Percentiles rank a stretch among this genome's conserved stretches.
Conservation (phyloP, 1,140 invertebrate species). For the Teleopsis dalmanni region DNA sequence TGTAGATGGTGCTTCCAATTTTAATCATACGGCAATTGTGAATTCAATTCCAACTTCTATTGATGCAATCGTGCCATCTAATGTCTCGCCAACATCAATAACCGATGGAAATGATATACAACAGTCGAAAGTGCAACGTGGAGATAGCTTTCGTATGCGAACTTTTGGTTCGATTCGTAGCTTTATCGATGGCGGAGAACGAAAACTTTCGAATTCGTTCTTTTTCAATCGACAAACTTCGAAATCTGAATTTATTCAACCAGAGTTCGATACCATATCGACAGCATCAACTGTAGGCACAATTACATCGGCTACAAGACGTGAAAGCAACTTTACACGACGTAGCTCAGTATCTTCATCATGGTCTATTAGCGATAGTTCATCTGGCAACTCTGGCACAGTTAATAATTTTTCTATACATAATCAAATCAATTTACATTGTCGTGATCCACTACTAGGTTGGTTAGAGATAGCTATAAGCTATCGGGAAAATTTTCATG, state of each 20-base stretch:
- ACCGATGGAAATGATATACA: neutral
- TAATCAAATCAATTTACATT: slow-evolving; percentile 15
- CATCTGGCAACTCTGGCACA: slow-evolving; percentile 34
- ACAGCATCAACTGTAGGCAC: slow-evolving; percentile 24
- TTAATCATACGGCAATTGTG: neutral
- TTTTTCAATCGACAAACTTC: slow-evolving; percentile 31
- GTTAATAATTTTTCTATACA: slow-evolving; percentile 3
- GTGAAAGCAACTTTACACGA: slow-evolving; percentile 33
- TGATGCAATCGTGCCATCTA: neutral
- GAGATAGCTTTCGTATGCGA: slow-evolving; percentile 36
- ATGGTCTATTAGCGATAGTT: slow-evolving; percentile 41
- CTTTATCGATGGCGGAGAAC: slow-evolving; percentile 39
- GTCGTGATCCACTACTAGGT: slow-evolving; percentile 49
- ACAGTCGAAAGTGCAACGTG: slow-evolving; percentile 21
- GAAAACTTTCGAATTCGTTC: slow-evolving; percentile 39
- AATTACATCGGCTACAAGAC: slow-evolving; percentile 15
- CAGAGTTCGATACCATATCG: slow-evolving; percentile 30
- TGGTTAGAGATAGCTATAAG: slow-evolving; percentile 68
- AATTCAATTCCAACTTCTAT: neutral
- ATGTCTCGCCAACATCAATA: neutral
- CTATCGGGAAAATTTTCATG: slow-evolving; percentile 68
- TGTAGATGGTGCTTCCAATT: slow-evolving; percentile 16
- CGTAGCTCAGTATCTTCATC: slow-evolving; percentile 38
- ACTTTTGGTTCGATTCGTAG: slow-evolving; percentile 40
- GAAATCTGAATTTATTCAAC: slow-evolving; percentile 11